Base-by-base conservation (phyloP, 2,797 vertebrate species). In the Parotocinclus haroldoi region DNA sequence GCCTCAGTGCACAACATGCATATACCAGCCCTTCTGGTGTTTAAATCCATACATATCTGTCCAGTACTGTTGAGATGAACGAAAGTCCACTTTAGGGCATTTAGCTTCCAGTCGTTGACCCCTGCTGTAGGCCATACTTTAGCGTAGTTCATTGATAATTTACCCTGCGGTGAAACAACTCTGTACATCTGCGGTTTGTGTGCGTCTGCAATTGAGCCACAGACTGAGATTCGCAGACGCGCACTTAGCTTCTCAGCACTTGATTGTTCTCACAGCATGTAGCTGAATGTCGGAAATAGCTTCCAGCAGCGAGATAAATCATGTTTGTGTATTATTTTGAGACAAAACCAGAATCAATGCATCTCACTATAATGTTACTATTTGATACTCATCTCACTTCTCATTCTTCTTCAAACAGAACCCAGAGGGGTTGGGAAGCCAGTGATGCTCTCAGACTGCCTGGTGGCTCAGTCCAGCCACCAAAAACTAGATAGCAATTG, bases 231-330 rank as follows among this genome's bases (percentile, higher is more conserved):
- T 12, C n/a, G 49, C 49, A 68, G 40, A 62, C 68, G 58, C 62
- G 63, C 66, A 70, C 72, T 69, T 67, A 73, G 46, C 40, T 58
- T 69, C 61, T 55, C 52, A 65, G 42, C 16, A 64, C 53, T 65
- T 71, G 72, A 79, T 79, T 70, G 60, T 66, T 67, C 44, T 42
- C 66, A 19, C 73, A 65, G 69, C 63, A 54, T 75, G 70, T 13
- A 58, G 37, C 61, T 56, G 59, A 61, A 52, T 66, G 63, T 52
- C 36, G 18, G 57, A 42, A 61, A 51, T 65, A 52, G 52, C 63
- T 58, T 65, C 63, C 69, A 66, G 57, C 63, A 11, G 68, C 10
- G 66, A 39, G 63, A 60, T 27, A 9, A 17, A 63, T 45, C 10
- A 19, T 40, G 44, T 46, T 46, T 10, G 44, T 17, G 17, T 51